Base-by-base conservation (phyloP, 1,140 invertebrate genomes). In the Formica selysi region DNA sequence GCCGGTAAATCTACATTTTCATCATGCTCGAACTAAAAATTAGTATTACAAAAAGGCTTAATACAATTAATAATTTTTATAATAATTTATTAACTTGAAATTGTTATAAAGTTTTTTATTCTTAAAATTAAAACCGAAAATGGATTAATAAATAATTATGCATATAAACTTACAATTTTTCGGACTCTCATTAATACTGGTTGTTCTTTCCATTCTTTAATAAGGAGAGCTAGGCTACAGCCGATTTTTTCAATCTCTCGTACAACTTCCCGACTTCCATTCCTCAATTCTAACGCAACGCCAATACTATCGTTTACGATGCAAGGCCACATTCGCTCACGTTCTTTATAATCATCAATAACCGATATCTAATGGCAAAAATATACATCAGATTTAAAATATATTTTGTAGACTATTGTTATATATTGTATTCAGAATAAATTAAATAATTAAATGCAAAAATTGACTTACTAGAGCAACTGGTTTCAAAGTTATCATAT, bases 261-360 rank as follows among this genome's bases (percentile, higher is more conserved):
- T 62, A 94, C 73, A 0, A 94, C 76, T 59, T 92, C 87, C 13
- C 87, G 93, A 74, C 89, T 95, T 29, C 93, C 94, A 22, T 87
- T 89, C 76, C 93, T 89, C 32, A 94, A 71, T 62, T 93, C 90
- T 22, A 95, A 79, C 38, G 84, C 88, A 6, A 73, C 65, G 2
- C 93, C 93, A 26, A 93, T 68, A 83, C 93, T 94, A 38, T 93
- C 86, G 26, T 88, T 91, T 26, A 84, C 38, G 19, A 93, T 32
- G 80, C 94, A 95, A 4, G 94, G 94, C 93, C 93, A 94, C 67
- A 92, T 48, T 38, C 64, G n/a, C 32, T 95, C 94, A 0, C 84
- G 90, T 36, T 76, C 74, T 76, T 91, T 91, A 70, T 94, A 93
- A 68, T 95, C 91, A 8, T 91, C 91, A 59, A 94, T 79, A 22